Evolutionary conservation across 2,113 vertebrate genomes (phyloP).

Genomic region (Microcebus lehilahytsara): DNA sequence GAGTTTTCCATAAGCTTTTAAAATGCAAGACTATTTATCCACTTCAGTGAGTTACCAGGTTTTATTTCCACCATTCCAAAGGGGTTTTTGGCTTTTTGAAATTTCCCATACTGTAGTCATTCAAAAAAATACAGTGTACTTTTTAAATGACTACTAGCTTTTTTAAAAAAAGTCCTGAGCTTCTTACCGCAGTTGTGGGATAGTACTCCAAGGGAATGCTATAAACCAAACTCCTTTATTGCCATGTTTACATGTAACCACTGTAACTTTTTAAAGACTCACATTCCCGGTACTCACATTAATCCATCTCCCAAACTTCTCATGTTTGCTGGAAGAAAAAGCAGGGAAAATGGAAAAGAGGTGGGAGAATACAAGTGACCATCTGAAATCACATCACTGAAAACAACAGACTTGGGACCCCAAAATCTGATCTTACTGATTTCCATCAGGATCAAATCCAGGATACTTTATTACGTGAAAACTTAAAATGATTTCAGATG

Average conservation of each 20-base stretch:
- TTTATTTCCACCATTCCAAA: constrained; percentile 53
- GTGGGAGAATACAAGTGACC: constrained; percentile 19
- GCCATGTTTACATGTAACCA: constrained; percentile 38
- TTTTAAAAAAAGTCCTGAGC: constrained; percentile 55
- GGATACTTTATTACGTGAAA: constrained; percentile 66
- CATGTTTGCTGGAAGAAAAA: constrained; percentile 49
- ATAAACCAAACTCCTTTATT: constrained; percentile 45
- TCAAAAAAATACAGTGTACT: constrained; percentile 21
- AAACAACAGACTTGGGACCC: constrained; percentile 35
- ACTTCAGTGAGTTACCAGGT: constrained; percentile 43
- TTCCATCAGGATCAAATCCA: constrained; percentile 59
- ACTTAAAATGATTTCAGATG: constrained; percentile 70
- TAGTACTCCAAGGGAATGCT: constrained; percentile 48
- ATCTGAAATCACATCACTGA: constrained; percentile 60
- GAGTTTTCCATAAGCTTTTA: constrained; percentile 76
- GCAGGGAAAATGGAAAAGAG: background rate
- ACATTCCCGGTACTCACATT: background rate
- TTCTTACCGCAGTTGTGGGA: constrained; percentile 53
- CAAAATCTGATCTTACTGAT: constrained; percentile 52
- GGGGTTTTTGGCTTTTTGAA: constrained; percentile 34
- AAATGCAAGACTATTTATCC: constrained; percentile 76
- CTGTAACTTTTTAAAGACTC: constrained; percentile 43
- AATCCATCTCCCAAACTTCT: constrained; percentile 28
- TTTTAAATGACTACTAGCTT: constrained; percentile 61
- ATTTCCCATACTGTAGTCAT: constrained; percentile 58